Conservation (phyloP, 2,888 invertebrate species). For the Mechanitis mazaeus region DNA sequence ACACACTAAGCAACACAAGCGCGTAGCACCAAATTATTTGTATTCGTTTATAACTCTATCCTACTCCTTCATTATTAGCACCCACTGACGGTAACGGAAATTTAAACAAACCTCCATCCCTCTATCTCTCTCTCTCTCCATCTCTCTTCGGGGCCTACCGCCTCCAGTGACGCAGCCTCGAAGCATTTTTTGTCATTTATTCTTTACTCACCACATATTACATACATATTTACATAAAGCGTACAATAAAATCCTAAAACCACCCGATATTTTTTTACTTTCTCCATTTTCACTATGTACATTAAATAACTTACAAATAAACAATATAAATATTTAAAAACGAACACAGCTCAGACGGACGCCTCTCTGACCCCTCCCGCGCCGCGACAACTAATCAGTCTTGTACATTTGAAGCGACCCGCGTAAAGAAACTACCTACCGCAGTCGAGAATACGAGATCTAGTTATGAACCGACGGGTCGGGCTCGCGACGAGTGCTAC, state of each 20-base stretch:
- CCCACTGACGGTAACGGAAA: too few species aligned
- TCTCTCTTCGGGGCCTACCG: too few species aligned
- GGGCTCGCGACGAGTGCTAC: background rate
- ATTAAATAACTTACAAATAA: conserved; percentile 73
- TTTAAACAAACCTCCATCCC: background rate
- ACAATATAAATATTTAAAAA: conserved; percentile 69
- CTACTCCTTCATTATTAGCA: too few species aligned
- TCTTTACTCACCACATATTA: conserved; percentile 64
- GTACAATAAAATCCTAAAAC: conserved; percentile 54
- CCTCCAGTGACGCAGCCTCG: conserved; percentile 11
- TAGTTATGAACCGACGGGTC: background rate
- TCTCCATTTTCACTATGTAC: conserved; percentile 64
- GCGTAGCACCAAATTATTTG: conserved; percentile 23
- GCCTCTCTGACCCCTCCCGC: conserved; percentile 38
- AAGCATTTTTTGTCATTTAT: conserved; percentile 65
- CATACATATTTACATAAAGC: conserved; percentile 70
- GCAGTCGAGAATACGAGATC: too few species aligned
- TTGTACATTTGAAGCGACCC: background rate
- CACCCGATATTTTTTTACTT: conserved; percentile 55
- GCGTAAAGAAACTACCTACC: background rate
- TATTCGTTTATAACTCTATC: background rate
- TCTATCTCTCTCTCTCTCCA: too few species aligned
- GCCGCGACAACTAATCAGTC: background rate
- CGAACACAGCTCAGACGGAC: conserved; percentile 41
- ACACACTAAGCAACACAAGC: conserved; percentile 21